Conservation (phyloP, 1,140 invertebrate genomes). For the Daktulosphaira vitifoliae region DNA sequence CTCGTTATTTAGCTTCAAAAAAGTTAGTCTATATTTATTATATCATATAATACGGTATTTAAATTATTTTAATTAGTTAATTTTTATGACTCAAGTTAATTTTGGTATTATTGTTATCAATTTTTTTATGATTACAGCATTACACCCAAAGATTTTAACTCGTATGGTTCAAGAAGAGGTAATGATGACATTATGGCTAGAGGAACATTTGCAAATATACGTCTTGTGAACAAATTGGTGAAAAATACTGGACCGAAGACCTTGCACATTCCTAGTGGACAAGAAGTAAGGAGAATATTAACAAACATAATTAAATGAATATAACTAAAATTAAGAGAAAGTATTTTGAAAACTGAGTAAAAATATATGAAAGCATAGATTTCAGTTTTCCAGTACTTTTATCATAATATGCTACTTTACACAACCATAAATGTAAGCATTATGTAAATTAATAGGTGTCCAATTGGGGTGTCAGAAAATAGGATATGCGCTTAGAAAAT, state of each 20-base stretch:
- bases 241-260: slow-evolving; percentile 76
- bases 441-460: no score
- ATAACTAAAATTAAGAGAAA: neutral
- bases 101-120: neutral
- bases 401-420: no score
- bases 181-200: slow-evolving; percentile 95
- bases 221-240: slow-evolving; percentile 87
- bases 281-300: slow-evolving; percentile 53
- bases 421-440: no score
- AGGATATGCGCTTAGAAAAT: no score
- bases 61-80: neutral
- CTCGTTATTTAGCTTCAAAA: slow-evolving; percentile 62
- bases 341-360: neutral
- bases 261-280: slow-evolving; percentile 74
- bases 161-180: slow-evolving; percentile 91
- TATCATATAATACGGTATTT: neutral
- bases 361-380: neutral
- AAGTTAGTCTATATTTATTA: neutral
- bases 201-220: slow-evolving; percentile 97
- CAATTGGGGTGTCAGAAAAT: no score
- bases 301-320: neutral
- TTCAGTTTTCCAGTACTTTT: neutral
- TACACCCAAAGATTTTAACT: slow-evolving; percentile 91
- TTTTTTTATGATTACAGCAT: slow-evolving; percentile 56
- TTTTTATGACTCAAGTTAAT: no score